Evolutionary conservation across 2,888 invertebrate genomes (phyloP), one percentile per base, ranked within the genome.

Genomic region (Caenorhabditis sinica): DNA sequence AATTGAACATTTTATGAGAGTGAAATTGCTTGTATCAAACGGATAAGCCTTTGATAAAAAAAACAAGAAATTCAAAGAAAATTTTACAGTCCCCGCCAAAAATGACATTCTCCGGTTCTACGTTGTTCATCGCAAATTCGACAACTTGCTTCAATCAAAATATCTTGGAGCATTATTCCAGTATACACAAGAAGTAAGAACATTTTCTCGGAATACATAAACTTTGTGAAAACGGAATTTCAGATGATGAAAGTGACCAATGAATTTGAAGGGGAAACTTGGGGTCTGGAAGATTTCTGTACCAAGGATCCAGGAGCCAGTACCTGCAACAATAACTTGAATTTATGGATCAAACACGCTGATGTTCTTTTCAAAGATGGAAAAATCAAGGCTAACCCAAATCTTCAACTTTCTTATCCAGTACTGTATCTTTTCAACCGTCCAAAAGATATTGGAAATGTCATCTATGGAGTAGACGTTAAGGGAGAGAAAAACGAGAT

Each of bases 401-500:
- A 92, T 79, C 88, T 92, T n/a, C 92, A 92, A 79, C 86, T 92
- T 1, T 92, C 92, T 25, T 92, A 92, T 60, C 92, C 92, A 11
- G 92, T 92, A 2, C 86, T 92, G 83, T 92, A 92, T 65, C 87
- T 92, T 53, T 92, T 92, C 88, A 91, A 92, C 60, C 86, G 91
- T 45, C 92, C 91, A 15, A 92, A 92, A 74, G 92, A 92, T 72
- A 92, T 92, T 30, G 92, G 92, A 88, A 92, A 91, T 79, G 92
- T 91, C 53, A 91, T 92, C 65, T 92, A 92, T 69, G 92, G 92
- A 71, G 92, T 92, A 13, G 91, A 92, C 81, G 92, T 92, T 17
- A 89, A 89, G 30, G 92, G 92, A 56, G 89, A 90, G 72, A 92
- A 92, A 79, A 92, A 92, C 69, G 92, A 92, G 74, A 92, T 92